These are phyloP conservation scores for Mythimna albipuncta DNA, from an alignment of 2,888 invertebrate genomes.

Conservation along the genomic window DNA sequence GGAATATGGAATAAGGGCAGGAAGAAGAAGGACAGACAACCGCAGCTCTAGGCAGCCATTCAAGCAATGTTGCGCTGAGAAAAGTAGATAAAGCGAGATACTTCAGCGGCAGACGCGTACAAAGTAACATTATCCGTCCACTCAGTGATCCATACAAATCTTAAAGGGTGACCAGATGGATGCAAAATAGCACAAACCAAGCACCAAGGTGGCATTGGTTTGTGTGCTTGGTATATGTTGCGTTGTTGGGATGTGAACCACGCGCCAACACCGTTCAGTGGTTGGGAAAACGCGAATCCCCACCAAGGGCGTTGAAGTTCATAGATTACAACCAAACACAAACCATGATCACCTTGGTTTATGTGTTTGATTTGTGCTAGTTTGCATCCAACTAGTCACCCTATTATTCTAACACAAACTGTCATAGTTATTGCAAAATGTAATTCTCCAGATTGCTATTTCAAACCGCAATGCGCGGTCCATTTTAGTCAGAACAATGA, in stretches of 20 bases:
- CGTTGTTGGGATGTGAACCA: no score
- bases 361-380: no score
- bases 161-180: background rate
- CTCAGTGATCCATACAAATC: conserved; percentile 33
- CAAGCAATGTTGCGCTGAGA: background rate
- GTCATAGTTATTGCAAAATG: conserved; percentile 48
- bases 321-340: no score
- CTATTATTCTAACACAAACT: conserved; percentile 36
- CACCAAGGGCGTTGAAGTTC: no score
- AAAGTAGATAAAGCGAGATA: conserved; percentile 20
- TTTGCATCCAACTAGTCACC: no score
- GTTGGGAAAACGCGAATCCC: no score
- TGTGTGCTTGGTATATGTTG: no score
- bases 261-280: no score
- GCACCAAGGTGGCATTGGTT: no score
- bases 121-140: conserved; percentile 25
- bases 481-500: conserved; percentile 68
- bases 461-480: conserved; percentile 54
- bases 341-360: no score
- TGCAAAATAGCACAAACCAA: no score
- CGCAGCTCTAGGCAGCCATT: conserved; percentile 3
- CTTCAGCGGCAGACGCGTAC: conserved; percentile 14
- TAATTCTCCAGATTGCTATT: conserved; percentile 60
- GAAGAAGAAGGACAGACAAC: background rate
- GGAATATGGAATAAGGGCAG: no score